These are phyloP conservation scores for Leptinotarsa lineolata DNA, from an alignment of 1,140 invertebrate species.

Conservation along the genomic window DNA sequence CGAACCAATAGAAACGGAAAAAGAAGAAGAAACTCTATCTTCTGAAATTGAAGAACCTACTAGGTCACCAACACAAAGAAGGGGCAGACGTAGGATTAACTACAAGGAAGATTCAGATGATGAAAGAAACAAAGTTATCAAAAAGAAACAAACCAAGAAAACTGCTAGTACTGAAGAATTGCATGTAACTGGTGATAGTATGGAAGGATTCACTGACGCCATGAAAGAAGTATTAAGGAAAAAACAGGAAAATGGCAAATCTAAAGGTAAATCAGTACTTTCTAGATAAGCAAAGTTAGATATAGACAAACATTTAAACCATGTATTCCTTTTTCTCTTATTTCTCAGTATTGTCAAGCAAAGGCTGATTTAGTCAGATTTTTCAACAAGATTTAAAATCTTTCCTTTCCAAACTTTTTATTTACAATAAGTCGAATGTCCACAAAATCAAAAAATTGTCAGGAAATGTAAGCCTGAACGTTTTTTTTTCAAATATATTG, in stretches of 20 bases:
- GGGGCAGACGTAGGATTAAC: neutral
- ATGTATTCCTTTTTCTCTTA: no score
- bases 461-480: neutral
- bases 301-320: no score
- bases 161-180: neutral
- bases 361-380: no score
- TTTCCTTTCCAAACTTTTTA: no score
- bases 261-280: neutral
- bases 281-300: no score
- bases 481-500: no score
- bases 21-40: neutral
- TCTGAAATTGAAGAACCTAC: constrained; percentile 6
- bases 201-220: constrained; percentile 37
- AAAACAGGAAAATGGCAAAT: constrained; percentile 26
- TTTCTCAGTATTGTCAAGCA: no score
- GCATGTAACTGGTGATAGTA: constrained; percentile 11
- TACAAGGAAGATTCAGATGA: constrained; percentile 4
- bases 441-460: neutral
- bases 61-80: neutral
- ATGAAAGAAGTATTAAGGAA: constrained; percentile 41
- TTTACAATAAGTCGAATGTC: no score
- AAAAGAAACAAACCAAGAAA: neutral
- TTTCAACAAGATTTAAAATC: no score
- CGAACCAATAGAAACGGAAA: constrained; percentile 9
- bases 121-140: constrained; percentile 7